Evolutionary conservation across 2,888 invertebrate species (phyloP).

Genomic region (Drosophila tripunctata): DNA sequence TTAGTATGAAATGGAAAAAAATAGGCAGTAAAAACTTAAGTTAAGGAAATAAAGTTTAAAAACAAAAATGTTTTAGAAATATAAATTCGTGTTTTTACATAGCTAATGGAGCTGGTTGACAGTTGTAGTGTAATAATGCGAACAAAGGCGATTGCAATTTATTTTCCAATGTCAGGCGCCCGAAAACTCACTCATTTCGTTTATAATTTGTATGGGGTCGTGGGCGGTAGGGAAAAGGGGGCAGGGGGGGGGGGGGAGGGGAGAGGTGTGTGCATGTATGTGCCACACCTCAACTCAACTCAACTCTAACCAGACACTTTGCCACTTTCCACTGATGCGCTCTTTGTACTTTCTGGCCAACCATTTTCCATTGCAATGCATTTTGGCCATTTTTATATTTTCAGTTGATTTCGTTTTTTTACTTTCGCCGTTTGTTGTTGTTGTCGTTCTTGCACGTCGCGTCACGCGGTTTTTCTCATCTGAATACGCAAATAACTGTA

Average conservation of each 20-base stretch:
- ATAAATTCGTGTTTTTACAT: neutral
- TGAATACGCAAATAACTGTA: constrained; percentile 36
- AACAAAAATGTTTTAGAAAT: neutral
- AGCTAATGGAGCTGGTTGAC: constrained; percentile 6
- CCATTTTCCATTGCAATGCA: constrained; percentile 73
- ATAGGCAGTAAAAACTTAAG: too few species aligned
- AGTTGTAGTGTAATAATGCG: constrained; percentile 27
- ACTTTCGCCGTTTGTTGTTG: constrained; percentile 5
- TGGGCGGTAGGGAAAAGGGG: neutral
- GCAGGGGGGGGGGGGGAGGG: neutral
- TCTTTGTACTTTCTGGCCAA: constrained; percentile 75
- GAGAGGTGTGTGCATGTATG: neutral
- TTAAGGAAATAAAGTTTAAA: too few species aligned
- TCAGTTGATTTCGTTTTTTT: constrained; percentile 65
- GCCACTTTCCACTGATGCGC: constrained; percentile 57
- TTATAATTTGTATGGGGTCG: constrained; percentile 69
- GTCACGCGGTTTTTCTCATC: constrained; percentile 62
- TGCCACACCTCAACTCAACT: constrained; percentile 13
- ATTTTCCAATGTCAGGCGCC: constrained; percentile 45
- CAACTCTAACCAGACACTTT: constrained; percentile 27
- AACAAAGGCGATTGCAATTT: constrained; percentile 62
- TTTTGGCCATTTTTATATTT: constrained; percentile 68
- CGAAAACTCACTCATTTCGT: constrained; percentile 66
- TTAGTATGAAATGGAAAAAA: too few species aligned
- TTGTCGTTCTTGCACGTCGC: constrained; percentile 37